A percentile compares a stretch with the other conserved stretches of the same genome.
phyloP scores from a whole-genome alignment of 92 coral and sea anemone genomes.

The Isaurus tuberculatus region DNA sequence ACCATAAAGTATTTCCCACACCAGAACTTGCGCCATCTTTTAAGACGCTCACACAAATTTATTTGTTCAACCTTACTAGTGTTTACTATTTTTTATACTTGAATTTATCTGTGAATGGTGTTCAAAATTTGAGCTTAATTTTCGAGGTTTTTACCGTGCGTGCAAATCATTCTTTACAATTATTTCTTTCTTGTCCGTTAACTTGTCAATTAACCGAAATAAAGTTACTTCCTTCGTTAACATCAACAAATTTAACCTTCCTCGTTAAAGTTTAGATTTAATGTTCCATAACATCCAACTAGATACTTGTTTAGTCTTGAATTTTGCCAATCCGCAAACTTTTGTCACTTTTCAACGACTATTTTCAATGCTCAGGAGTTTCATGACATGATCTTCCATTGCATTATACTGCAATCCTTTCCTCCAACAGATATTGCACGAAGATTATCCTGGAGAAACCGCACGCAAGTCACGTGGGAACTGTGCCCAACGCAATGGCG shows the following conservation, averaged over 20 bases:
- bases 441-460: constrained; percentile 58
- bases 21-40: not conserved
- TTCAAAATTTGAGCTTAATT: not conserved
- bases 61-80: not conserved
- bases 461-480: constrained; percentile 75
- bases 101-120: not conserved
- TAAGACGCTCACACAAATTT: not conserved
- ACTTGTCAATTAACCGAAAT: too few species aligned
- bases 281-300: too few species aligned
- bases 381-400: constrained; percentile 58
- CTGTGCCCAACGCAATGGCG: constrained; percentile 70
- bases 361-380: not conserved
- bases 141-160: not conserved
- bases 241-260: too few species aligned
- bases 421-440: constrained; percentile 71
- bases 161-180: not conserved
- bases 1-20: too few species aligned
- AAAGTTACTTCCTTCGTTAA: too few species aligned
- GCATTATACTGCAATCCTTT: constrained; percentile 71
- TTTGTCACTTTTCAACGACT: not conserved
- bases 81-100: not conserved
- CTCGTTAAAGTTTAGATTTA: too few species aligned
- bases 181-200: too few species aligned
- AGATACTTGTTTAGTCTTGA: too few species aligned
- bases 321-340: not conserved